Evolutionary conservation across 2,888 invertebrate genomes (phyloP).

Genomic region (Crossocerus cetratus): DNA sequence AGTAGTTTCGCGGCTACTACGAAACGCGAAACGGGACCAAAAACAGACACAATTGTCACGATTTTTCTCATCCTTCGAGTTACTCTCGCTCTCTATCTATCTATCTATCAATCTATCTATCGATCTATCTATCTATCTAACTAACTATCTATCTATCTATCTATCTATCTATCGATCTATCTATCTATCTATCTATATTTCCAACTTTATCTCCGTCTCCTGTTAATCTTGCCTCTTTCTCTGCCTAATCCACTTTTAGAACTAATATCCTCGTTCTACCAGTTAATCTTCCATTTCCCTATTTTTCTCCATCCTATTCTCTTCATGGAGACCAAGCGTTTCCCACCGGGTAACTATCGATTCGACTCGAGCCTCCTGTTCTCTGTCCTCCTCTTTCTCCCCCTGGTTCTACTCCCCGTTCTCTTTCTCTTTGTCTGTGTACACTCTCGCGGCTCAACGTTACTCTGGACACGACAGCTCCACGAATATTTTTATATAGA

Average conservation of each 20-base stretch:
- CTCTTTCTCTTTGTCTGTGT: not conserved
- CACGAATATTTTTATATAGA: conserved; percentile 75
- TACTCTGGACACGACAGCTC: conserved; percentile 69
- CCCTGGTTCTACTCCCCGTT: too few species aligned
- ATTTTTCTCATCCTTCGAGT: conserved; percentile 48
- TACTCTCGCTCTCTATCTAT: conserved; percentile 12
- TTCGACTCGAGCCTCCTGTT: not conserved
- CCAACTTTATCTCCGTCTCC: not conserved
- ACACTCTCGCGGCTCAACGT: conserved; percentile 61
- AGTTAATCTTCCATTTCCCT: too few species aligned
- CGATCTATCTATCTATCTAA: conserved; percentile 15
- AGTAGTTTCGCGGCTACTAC: conserved; percentile 59
- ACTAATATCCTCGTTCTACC: too few species aligned
- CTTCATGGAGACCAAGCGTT: too few species aligned
- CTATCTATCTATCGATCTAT: conserved; percentile 23
- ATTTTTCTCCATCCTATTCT: too few species aligned
- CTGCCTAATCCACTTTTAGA: not conserved
- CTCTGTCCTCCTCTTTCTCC: conserved; percentile 20
- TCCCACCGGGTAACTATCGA: not conserved
- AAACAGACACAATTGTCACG: conserved; percentile 67
- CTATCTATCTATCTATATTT: conserved; percentile 2
- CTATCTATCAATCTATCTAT: conserved; percentile 9
- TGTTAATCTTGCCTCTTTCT: not conserved
- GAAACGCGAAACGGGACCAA: conserved; percentile 73
- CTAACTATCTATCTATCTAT: conserved; percentile 32